Evolutionary conservation across 1,140 invertebrate species (phyloP).

Genomic region (Grapholita molesta): DNA sequence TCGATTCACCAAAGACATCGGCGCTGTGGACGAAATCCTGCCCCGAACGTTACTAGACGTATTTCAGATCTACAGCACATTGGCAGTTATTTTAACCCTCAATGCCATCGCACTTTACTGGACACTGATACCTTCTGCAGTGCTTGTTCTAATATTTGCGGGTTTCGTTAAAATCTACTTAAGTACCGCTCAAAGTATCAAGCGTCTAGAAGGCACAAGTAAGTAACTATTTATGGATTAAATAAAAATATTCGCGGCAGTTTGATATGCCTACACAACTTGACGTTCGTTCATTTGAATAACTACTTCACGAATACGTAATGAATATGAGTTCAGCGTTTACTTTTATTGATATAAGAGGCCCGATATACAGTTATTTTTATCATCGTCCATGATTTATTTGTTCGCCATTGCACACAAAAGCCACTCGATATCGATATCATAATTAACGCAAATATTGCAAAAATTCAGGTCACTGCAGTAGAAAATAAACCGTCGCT

Average conservation of each 20-base stretch:
- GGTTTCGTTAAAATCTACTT: constrained; percentile 87
- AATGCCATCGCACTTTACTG: constrained; percentile 86
- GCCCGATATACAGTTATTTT: background rate
- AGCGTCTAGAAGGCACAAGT: constrained; percentile 91
- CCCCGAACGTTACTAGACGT: constrained; percentile 89
- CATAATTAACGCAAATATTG: background rate
- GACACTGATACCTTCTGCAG: constrained; percentile 83
- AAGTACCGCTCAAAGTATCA: constrained; percentile 89
- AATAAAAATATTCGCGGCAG: background rate
- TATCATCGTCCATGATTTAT: background rate
- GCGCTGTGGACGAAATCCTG: constrained; percentile 90
- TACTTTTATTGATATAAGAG: background rate
- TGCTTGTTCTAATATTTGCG: constrained; percentile 84
- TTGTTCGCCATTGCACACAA: background rate
- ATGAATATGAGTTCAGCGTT: background rate
- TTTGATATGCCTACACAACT: background rate
- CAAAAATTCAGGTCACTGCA: background rate
- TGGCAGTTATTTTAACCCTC: constrained; percentile 79
- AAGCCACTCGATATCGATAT: background rate
- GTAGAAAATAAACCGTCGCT: background rate
- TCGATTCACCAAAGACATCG: constrained; percentile 87
- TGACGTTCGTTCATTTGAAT: no score
- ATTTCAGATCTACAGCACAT: constrained; percentile 82
- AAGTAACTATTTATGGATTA: constrained; percentile 37
- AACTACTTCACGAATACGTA: no score